Evolutionary conservation across 2,113 vertebrate species (phyloP).

Genomic region (Embiotoca jacksoni): DNA sequence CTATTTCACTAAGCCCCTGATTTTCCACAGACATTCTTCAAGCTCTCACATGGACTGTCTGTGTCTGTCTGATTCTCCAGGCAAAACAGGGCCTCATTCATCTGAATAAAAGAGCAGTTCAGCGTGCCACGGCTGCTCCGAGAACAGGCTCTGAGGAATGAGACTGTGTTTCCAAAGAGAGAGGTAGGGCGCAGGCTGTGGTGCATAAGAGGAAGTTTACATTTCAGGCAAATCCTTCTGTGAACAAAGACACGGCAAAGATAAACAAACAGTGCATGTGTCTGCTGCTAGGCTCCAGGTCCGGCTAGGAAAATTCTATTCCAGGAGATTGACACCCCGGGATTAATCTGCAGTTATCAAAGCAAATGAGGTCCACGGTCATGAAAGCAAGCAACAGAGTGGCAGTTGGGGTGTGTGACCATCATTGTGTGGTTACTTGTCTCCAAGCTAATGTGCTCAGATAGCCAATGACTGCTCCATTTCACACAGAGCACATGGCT

Average conservation of each 20-base stretch:
- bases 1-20: constrained; percentile 49
- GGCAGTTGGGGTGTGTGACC: constrained; percentile 63
- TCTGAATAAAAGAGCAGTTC: constrained; percentile 77
- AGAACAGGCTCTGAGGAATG: constrained; percentile 69
- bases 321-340: constrained; percentile 19
- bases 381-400: constrained; percentile 34
- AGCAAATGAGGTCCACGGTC: constrained; percentile 2
- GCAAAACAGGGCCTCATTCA: constrained; percentile 78
- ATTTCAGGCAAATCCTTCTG: constrained; percentile 74
- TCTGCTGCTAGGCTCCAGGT: constrained; percentile 52
- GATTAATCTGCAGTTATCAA: constrained; percentile 32
- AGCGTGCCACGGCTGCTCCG: constrained; percentile 53
- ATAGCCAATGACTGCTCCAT: constrained; percentile 62
- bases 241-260: constrained; percentile 67
- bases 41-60: constrained; percentile 69
- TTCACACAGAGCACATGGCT: constrained; percentile 69
- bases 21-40: constrained; percentile 73
- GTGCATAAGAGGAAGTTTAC: constrained; percentile 77
- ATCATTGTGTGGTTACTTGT: constrained; percentile 72
- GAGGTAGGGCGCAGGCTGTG: constrained; percentile 51
- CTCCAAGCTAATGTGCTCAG: constrained; percentile 65
- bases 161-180: constrained; percentile 64
- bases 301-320: constrained; percentile 36
- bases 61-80: constrained; percentile 66
- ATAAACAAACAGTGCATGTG: constrained; percentile 73